Base-by-base conservation (phyloP, 2,888 invertebrate genomes). In the Macrophya annulata region DNA sequence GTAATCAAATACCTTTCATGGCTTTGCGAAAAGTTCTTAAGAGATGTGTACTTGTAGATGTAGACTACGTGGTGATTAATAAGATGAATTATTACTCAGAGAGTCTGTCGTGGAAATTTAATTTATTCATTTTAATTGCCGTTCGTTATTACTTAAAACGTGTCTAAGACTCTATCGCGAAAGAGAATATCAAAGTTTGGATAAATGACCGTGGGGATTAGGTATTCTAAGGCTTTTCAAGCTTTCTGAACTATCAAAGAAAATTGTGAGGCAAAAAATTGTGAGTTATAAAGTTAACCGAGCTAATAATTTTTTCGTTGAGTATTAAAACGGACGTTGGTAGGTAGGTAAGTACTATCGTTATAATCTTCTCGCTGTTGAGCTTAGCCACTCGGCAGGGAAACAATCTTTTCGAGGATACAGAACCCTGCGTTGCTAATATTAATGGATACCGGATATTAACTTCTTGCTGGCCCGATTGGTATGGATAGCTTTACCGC, bases 401-500 rank as follows among this genome's bases (percentile, higher is more conserved):
- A 48, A 83, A 83, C 83, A 83, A 68, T 83, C 43, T 83, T 83
- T 83, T 83, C 55, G 68, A 21, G 65, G 48, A 83, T 83, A 65
- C 65, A 83, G 48, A 65, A 83, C 45, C 71, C 68, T 25, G 21
- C 68, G 65, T 81, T 62, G 51, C 68, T 65, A 62, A 68, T 85
- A 85, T 85, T 85, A 79, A 85, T 85, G 84, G 84, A 45, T 85
- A 85, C 65, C 84, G 84, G 84, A 85, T 85, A 85, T 85, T 85
- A 77, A 79, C 77, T 85, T 77, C 84, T 85, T 79, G 45, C 68
- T 83, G 48, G 83, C 83, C 31, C 83, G 65, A 83, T 83, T 83
- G 83, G 83, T 83, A 83, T 83, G 83, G 83, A 83, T 83, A 68
- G 83, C 71, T 68, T 68, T 37, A 48, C 83, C 83, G 48, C 71